Evolutionary conservation across 1,140 invertebrate species (phyloP).

Genomic region (Pissodes strobi): DNA sequence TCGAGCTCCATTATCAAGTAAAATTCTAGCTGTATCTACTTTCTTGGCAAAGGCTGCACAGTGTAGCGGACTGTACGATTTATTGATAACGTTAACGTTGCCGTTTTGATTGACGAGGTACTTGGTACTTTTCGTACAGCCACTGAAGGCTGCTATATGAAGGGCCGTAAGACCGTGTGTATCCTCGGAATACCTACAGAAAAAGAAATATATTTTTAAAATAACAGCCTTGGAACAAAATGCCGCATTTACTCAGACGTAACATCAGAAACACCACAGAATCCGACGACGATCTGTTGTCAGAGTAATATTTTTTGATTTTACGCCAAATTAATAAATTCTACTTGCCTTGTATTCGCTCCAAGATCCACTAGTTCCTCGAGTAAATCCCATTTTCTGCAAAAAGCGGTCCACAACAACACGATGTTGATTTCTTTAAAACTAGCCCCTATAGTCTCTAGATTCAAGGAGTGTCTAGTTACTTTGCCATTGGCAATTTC

Average conservation of each 20-base stretch:
- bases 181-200: conserved; percentile 63
- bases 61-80: conserved; percentile 74
- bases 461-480: background rate
- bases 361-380: conserved; percentile 17
- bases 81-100: conserved; percentile 67
- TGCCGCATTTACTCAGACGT: background rate
- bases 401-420: conserved; percentile 19
- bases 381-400: conserved; percentile 16
- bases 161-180: conserved; percentile 69
- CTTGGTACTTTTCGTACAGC: conserved; percentile 67
- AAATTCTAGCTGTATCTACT: conserved; percentile 68
- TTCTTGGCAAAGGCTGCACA: conserved; percentile 80
- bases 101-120: conserved; percentile 69
- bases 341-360: conserved; percentile 10
- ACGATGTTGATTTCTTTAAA: conserved; percentile 15
- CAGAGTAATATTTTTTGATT: background rate
- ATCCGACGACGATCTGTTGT: background rate
- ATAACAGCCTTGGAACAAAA: no score
- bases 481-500: background rate
- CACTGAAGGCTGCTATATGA: conserved; percentile 74
- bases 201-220: no score
- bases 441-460: background rate
- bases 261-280: background rate
- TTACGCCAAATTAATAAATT: background rate
- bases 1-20: conserved; percentile 68